Evolutionary conservation across 2,888 invertebrate genomes (phyloP).

Genomic region (Aromia moschata): DNA sequence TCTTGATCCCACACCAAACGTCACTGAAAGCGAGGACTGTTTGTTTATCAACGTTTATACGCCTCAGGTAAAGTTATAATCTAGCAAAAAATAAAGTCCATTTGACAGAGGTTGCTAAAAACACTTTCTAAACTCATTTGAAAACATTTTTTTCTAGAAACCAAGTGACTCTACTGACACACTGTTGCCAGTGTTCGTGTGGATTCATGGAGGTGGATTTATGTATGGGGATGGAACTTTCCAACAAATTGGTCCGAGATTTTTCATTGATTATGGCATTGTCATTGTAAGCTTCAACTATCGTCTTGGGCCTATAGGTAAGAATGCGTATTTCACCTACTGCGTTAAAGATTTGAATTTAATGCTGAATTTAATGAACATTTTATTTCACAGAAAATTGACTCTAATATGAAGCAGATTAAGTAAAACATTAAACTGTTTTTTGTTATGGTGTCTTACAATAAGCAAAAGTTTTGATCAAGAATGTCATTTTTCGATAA

Average conservation of each 20-base stretch:
- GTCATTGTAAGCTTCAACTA: conserved; percentile 42
- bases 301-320: conserved; percentile 34
- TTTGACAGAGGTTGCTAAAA: background rate
- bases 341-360: too few species aligned
- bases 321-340: too few species aligned
- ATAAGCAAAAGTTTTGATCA: too few species aligned
- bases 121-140: background rate
- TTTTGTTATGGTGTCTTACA: too few species aligned
- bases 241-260: conserved; percentile 36
- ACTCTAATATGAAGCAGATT: too few species aligned
- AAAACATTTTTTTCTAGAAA: conserved; percentile 16
- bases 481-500: too few species aligned
- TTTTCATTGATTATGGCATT: conserved; percentile 39
- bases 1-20: conserved; percentile 19
- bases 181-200: conserved; percentile 45
- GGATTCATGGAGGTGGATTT: conserved; percentile 48
- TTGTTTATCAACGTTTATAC: conserved; percentile 46
- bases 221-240: conserved; percentile 26
- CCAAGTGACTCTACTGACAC: conserved; percentile 2
- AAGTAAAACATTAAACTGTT: too few species aligned
- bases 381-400: too few species aligned
- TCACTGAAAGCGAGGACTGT: conserved; percentile 43
- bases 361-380: too few species aligned
- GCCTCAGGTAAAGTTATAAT: conserved; percentile 33
- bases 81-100: too few species aligned